Conservation (phyloP, 1,140 invertebrate genomes). For the Mizuhopecten yessoensis region DNA sequence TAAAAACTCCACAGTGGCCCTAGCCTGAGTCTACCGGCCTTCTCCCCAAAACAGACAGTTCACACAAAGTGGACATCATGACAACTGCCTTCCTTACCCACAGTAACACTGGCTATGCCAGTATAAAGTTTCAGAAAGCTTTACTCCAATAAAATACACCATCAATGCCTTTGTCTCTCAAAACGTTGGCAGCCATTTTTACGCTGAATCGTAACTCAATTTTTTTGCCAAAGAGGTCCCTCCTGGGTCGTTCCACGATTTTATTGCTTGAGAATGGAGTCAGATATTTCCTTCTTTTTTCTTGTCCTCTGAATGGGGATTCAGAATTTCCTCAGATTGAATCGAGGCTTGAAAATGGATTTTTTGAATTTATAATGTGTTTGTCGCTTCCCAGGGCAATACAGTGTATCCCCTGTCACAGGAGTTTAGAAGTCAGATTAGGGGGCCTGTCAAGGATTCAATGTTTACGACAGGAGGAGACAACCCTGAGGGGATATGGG, state of each 20-base stretch:
- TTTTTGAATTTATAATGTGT: slow-evolving; percentile 30
- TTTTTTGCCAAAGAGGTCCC: slow-evolving; percentile 1
- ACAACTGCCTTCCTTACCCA: too few relatives aligned
- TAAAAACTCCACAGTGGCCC: too few relatives aligned
- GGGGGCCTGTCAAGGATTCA: not conserved
- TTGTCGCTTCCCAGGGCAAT: not conserved
- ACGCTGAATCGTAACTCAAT: slow-evolving; percentile 4
- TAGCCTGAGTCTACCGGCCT: too few relatives aligned
- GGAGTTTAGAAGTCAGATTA: slow-evolving; percentile 13
- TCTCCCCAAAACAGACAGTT: too few relatives aligned
- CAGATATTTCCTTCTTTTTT: not conserved
- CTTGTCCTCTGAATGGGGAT: not conserved
- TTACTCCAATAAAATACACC: not conserved
- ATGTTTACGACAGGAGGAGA: slow-evolving; percentile 33
- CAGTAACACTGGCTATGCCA: too few relatives aligned
- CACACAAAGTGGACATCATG: too few relatives aligned
- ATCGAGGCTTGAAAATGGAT: not conserved
- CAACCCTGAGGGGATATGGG: slow-evolving; percentile 17
- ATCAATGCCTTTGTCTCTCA: slow-evolving; percentile 2
- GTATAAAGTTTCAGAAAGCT: not conserved
- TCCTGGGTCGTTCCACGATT: not conserved
- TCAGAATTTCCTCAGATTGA: slow-evolving; percentile 28
- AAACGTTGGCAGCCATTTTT: slow-evolving; percentile 27
- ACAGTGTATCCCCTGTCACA: slow-evolving; percentile 13
- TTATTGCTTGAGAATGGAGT: slow-evolving; percentile 26